Conservation (phyloP, 2,797 vertebrate genomes). For the Esox masquinongy region DNA sequence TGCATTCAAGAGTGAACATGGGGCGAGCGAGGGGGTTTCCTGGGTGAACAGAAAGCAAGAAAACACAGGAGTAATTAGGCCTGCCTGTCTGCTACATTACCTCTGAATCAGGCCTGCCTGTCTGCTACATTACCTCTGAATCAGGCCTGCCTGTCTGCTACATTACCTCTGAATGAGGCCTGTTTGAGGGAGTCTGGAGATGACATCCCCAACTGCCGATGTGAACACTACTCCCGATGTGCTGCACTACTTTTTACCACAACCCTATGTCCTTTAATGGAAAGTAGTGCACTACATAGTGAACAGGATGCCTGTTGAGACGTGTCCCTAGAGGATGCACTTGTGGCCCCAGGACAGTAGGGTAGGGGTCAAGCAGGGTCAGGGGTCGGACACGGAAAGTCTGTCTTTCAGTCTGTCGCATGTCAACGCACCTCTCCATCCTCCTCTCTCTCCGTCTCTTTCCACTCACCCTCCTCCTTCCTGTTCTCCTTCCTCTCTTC, state of each 20-base stretch:
- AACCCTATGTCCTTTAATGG: not conserved
- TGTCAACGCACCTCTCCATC: not conserved
- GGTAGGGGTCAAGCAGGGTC: not conserved
- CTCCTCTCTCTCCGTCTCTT: not conserved
- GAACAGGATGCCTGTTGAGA: not conserved
- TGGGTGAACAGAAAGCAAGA: not conserved
- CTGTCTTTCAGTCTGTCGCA: not conserved
- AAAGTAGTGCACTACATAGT: not conserved
- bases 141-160: not conserved
- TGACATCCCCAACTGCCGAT: not conserved
- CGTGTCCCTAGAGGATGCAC: not conserved
- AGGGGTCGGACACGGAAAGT: not conserved
- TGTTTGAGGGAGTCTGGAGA: not conserved
- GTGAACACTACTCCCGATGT: not conserved
- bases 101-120: not conserved
- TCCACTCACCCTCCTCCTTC: too few species aligned
- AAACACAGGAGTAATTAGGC: not conserved
- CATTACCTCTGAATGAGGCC: not conserved
- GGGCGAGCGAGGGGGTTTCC: too few species aligned
- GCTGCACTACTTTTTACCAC: not conserved
- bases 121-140: not conserved
- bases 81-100: not conserved
- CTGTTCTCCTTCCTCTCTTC: too few species aligned
- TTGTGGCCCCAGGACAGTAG: not conserved
- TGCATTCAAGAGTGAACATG: not conserved